Conservation (phyloP, 1,140 invertebrate genomes). For the Dreissena rostriformis region DNA sequence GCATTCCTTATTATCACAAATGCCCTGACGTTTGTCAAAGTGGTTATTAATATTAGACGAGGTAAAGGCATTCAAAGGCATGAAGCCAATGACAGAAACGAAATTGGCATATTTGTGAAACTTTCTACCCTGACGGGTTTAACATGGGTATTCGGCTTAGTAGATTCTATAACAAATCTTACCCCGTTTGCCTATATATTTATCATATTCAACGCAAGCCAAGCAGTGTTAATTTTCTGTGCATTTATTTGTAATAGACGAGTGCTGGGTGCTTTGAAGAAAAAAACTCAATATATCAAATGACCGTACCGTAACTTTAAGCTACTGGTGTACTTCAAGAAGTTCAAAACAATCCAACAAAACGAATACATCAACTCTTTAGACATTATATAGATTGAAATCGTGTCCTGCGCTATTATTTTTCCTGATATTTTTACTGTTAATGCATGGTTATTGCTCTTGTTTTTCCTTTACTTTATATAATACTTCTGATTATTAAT, state of each 20-base stretch:
- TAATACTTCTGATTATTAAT: no score
- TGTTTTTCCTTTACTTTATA: no score
- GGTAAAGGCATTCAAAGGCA: not conserved
- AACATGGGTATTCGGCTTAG: slow-evolving; percentile 47
- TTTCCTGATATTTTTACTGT: no score
- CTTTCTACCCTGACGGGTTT: slow-evolving; percentile 35
- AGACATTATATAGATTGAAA: no score
- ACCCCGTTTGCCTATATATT: slow-evolving; percentile 16
- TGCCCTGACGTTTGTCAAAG: not conserved
- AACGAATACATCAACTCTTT: no score
- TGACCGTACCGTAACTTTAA: no score
- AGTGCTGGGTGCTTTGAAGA: slow-evolving; percentile 1
- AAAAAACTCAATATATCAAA: no score
- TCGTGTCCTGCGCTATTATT: no score
- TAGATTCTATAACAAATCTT: slow-evolving; percentile 2
- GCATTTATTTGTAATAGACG: slow-evolving; percentile 30
- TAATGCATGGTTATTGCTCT: no score
- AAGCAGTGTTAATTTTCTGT: slow-evolving; percentile 23
- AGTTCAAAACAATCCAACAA: no score
- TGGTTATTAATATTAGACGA: slow-evolving; percentile 1
- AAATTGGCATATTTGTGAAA: slow-evolving; percentile 39
- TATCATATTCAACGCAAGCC: slow-evolving; percentile 31
- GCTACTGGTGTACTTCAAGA: no score
- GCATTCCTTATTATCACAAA: slow-evolving; percentile 25
- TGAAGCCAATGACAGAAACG: slow-evolving; percentile 22